Evolutionary conservation across 2,888 invertebrate genomes (phyloP), one percentile per base, ranked within the genome.

Genomic region (Nomada ferruginata): DNA sequence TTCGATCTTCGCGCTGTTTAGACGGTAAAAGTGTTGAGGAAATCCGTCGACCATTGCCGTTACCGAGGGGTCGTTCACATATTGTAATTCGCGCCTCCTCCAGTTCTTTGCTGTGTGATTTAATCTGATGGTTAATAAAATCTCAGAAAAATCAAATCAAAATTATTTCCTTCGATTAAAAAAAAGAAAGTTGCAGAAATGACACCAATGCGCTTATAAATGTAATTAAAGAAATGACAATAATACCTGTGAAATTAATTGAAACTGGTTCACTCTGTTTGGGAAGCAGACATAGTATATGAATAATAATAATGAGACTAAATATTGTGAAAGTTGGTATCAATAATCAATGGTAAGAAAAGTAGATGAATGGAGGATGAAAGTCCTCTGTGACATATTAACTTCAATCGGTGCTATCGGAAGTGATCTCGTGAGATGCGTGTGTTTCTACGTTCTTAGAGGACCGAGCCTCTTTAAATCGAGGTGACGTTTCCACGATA

Each of bases 1-100:
- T 26, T 26, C 11, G 20, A 66, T 55, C 55, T 50, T 65, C 60
- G 13, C 57, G 53, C 20, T 52, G 18, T 26, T 52, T 53, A 10
- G 68, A 81, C 69, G 53, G 59, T 76, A 81, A 81, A 76, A 81
- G 82, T 76, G 72, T 36, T 36, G 42, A 66, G 57, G 26, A 53
- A 53, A 26, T 42, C 2, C 15, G 44, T 18, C 60, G 53, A 65
- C 59, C 23, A 69, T 72, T 69, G 53, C 42, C 63, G 15, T 29
- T 61, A 60, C 50, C 26, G 13, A 36, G 23, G 15, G n/a, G 53
- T 53, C 23, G 20, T 59, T 59, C n/a, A 18, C 52, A 23, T 29
- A 0, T 29, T 1, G 36, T n/a, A 47, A 47, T 50, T 29, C 47
- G 2, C 52, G 11, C 36, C 26, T 13, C 57, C 18, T 20, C 53